Evolutionary conservation across 1,140 invertebrate genomes (phyloP), one percentile per base, ranked within the genome.

Genomic region (Philopotamus ludificatus): DNA sequence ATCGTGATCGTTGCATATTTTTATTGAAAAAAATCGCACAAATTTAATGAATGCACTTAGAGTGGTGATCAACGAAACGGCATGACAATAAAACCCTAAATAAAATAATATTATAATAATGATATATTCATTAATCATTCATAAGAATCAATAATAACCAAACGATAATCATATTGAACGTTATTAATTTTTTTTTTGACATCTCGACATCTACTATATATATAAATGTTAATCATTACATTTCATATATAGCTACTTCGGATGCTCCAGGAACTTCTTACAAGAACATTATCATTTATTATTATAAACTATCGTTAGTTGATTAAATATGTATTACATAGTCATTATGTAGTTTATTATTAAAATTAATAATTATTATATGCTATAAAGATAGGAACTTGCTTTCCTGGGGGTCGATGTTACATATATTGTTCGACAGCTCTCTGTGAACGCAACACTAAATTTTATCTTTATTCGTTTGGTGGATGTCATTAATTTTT

Each of bases 341-440:
- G 79, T 81, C 79, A 81, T 81, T 81, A 80, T 79, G 80, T 78
- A 78, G 79, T 81, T n/a, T n/a, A 81, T 81, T 80, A 80, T 80
- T 77, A 81, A 78, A 80, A 81, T 78, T 78, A 77, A 81, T 79
- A 81, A 79, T n/a, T 80, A 80, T 80, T 81, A 81, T 81, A 81
- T 81, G 79, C 77, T 78, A 81, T 81, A 81, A 79, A 81, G 78
- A 84, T 85, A 85, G 83, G 83, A 85, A 85, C 83, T 85, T 85
- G 83, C 81, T 85, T 85, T 83, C 81, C 83, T 84, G 83, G 82
- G 82, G 79, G 76, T 77, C 73, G 79, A 78, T 80, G 79, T 73
- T 79, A 74, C 73, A 72, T 26, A 44, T 53, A 42, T 45, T 21
- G 25, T 28, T 41, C 9, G 2, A 41, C 7, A 8, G 63, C 67